Evolutionary conservation across 1,140 invertebrate genomes (phyloP), one percentile per base, ranked within the genome.

Genomic region (Macrobrachium rosenbergii): DNA sequence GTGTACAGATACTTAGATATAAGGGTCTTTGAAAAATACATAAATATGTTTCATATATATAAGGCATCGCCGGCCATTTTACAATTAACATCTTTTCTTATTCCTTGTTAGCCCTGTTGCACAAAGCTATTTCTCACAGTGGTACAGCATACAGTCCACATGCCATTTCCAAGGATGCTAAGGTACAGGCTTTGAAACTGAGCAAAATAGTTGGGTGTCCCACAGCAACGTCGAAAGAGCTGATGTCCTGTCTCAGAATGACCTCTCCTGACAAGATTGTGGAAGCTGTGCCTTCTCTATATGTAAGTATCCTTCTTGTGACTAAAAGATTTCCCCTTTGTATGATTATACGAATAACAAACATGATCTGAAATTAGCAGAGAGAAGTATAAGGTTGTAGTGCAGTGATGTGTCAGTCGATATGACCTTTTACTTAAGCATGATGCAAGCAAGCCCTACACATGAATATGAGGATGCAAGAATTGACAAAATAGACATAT

Each of bases 81-180:
- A 37, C 28, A 37, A 37, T 37, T 37, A 37, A 37, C 28, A 0
- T 23, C 3, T 21, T 11, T 43, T 3, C 16, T 17, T 10, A 76
- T 59, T 45, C 3, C 5, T n/a, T 37, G 14, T 16, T 82, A 88
- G 89, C 63, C 14, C 63, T 88, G 21, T 19, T 89, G 7, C 78
- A 83, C 11, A 37, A 62, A 10, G 89, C 78, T 59, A 89, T 89
- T 69, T 89, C 89, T 19, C 89, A 86, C 82, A 88, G 87, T 63
- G 89, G 89, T 14, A 89, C 89, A 8, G 89, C 89, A 8, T 89
- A 89, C 87, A 85, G 78, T 21, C 89, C 89, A n/a, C 87, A 88
- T 72, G 89, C 89, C 83, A 86, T 89, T 37, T 59, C 79, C 5
- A 80, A 87, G 43, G 58, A 86, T 45, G 62, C 89, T 7, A 67